Evolutionary conservation across 2,113 vertebrate genomes (phyloP).

Genomic region (Cebidichthys violaceus): DNA sequence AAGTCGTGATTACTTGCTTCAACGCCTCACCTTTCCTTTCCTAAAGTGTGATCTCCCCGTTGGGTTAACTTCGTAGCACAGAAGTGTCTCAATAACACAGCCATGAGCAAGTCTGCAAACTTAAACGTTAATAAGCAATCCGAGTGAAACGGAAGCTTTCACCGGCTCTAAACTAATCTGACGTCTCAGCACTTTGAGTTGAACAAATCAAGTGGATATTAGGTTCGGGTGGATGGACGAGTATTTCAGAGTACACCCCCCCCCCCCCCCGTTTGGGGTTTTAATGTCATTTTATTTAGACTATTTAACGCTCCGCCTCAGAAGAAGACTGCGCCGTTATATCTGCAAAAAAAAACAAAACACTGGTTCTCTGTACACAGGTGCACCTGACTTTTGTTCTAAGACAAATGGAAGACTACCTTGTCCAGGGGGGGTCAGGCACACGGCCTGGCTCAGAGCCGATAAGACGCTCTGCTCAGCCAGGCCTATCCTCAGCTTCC

Average conservation of each 20-base stretch:
- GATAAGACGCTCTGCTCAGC: constrained; percentile 91
- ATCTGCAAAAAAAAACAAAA: too few species aligned
- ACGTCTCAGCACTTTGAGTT: neutral
- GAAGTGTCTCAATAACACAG: neutral
- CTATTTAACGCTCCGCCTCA: too few species aligned
- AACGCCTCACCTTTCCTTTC: neutral
- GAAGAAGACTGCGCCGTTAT: too few species aligned
- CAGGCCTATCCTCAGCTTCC: constrained; percentile 91
- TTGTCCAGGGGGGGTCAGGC: constrained; percentile 89
- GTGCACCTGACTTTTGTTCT: too few species aligned
- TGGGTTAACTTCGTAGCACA: neutral
- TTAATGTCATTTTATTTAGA: too few species aligned
- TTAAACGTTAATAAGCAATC: neutral
- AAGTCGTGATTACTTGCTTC: neutral
- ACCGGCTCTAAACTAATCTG: neutral
- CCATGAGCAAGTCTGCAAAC: neutral
- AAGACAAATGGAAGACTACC: constrained; percentile 70
- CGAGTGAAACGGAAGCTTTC: neutral
- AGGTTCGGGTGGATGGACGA: too few species aligned
- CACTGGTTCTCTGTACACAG: too few species aligned
- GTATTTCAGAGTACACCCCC: too few species aligned
- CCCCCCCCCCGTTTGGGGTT: too few species aligned
- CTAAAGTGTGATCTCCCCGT: neutral
- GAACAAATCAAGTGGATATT: neutral
- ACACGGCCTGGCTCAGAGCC: constrained; percentile 88